Conservation (phyloP, 2,888 invertebrate species). For the Perithous albicinctus region DNA sequence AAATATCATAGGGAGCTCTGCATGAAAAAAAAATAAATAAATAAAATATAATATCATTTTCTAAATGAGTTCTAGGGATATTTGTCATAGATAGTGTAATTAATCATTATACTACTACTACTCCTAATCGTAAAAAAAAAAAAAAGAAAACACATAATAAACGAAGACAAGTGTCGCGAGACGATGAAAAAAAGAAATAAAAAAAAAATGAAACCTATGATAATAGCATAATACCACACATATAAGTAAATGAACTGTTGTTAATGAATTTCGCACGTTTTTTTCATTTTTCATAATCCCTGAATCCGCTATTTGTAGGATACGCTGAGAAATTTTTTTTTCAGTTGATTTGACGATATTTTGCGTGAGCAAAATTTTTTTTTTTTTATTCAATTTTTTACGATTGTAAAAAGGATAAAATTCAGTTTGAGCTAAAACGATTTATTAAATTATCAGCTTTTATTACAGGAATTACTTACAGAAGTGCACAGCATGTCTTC, state of each 20-base stretch:
- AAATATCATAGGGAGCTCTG: slow-evolving; percentile 63
- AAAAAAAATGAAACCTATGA: slow-evolving; percentile 48
- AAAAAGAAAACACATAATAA: slow-evolving; percentile 39
- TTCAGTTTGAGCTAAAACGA: no score
- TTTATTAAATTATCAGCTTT: not conserved
- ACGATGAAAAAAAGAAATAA: slow-evolving; percentile 25
- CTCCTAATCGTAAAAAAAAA: slow-evolving; percentile 12
- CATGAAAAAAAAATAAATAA: no score
- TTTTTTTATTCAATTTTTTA: no score
- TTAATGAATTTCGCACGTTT: slow-evolving; percentile 51
- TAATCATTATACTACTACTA: slow-evolving; percentile 64
- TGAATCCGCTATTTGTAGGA: not conserved
- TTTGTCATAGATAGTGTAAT: slow-evolving; percentile 68
- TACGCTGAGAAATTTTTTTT: no score
- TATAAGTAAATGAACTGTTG: slow-evolving; percentile 68
- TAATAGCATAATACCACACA: slow-evolving; percentile 66
- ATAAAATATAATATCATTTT: slow-evolving; percentile 67
- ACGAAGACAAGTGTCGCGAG: slow-evolving; percentile 51
- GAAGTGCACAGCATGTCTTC: not conserved
- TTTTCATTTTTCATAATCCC: not conserved
- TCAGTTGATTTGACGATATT: no score
- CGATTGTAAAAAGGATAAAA: no score
- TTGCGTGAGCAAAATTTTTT: no score
- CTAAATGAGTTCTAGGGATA: slow-evolving; percentile 64
- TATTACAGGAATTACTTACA: not conserved